Base-by-base conservation (phyloP, 2,797 vertebrate species). In the Rhincodon typus region DNA sequence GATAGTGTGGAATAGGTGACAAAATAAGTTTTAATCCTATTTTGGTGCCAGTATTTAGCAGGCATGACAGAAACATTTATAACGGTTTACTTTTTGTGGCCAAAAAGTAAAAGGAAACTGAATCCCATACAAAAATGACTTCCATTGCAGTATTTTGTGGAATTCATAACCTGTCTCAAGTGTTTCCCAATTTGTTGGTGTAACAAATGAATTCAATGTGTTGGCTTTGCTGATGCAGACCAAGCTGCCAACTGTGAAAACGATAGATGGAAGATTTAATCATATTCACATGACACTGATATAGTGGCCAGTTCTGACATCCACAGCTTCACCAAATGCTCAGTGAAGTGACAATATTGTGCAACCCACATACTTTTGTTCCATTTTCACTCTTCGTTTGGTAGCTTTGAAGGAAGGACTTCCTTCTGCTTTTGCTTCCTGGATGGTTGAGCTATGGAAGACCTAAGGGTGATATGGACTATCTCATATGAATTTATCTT, bases 161-260 rank as follows among this genome's bases (percentile, higher is more conserved):
- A n/a, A 21, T n/a, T 66, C 88, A 91, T n/a, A 15, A 6, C 19
- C 30, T 21, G 34, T 66, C 30, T 66, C 4, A 6, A 91, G 88
- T 15, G 21, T 34, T 57, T 91, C 4, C 30, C 34, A 17, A 38
- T 62, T 91, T 91, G 17, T 66, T 66, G 88, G 88, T n/a, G 34
- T 91, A n/a, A 66, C 88, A 38, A 66, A 91, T 91, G 88, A n/a
- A 62, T 66, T 91, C 88, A 91, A n/a, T 90, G 53, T 90, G 53
- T 62, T 90, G 57, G 53, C 62, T 88, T 53, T 62, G 30, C 53
- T 90, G 53, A n/a, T 62, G 87, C 57, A 90, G 53, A 90, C 50
- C 66, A 57, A 66, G 88, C 53, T 66, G 88, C n/a, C 88, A 62
- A 38, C 88, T 91, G 53, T 91, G 88, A 91, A 91, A 91, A 91